phyloP scores from a whole-genome alignment of 2,888 invertebrate species.

The Hemaris fuciformis region DNA sequence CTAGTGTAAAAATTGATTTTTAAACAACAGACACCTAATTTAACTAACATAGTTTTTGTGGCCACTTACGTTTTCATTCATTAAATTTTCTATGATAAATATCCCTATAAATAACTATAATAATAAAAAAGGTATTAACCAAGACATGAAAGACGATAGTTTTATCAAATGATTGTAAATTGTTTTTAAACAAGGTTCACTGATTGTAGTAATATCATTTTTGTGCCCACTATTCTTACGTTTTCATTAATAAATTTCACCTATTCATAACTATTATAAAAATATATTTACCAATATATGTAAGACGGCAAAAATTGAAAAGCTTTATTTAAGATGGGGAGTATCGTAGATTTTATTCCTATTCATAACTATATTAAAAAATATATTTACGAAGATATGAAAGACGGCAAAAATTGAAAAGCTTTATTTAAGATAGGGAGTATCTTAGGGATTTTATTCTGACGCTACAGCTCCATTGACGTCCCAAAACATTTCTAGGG shows the following conservation, averaged over 20 bases:
- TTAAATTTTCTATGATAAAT: too few species aligned
- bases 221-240: neutral
- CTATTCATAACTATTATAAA: neutral
- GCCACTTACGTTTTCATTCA: too few species aligned
- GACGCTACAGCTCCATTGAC: neutral
- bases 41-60: too few species aligned
- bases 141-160: too few species aligned
- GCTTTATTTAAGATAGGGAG: neutral
- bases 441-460: neutral
- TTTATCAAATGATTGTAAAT: too few species aligned
- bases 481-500: constrained; percentile 5
- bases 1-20: too few species aligned
- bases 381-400: neutral
- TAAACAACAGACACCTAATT: too few species aligned
- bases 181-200: too few species aligned
- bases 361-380: neutral
- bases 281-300: neutral
- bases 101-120: too few species aligned
- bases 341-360: neutral
- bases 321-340: neutral
- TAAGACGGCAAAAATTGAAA: neutral
- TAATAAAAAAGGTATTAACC: too few species aligned
- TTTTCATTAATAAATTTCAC: neutral
- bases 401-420: neutral
- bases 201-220: too few species aligned